Evolutionary conservation across 92 coral and sea anemone genomes (phyloP).

Genomic region (Umimayanthus chanpuru): DNA sequence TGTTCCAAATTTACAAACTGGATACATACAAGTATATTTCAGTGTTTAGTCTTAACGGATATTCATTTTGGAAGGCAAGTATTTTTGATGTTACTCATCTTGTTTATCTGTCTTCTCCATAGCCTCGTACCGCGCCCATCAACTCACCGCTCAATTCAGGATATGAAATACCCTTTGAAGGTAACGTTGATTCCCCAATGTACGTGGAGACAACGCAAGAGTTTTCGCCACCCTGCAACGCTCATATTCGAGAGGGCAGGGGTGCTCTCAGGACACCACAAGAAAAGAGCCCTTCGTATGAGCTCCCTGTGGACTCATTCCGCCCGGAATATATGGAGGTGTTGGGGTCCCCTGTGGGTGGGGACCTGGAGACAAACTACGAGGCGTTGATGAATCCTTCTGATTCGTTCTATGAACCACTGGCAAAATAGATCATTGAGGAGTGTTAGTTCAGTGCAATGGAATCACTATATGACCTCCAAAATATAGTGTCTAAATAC

Average conservation of each 20-base stretch:
- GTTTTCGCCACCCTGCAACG: neutral
- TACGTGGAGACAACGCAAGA: neutral
- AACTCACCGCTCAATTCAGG: neutral
- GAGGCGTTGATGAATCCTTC: neutral
- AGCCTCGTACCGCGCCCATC: neutral
- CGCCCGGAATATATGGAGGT: constrained; percentile 3
- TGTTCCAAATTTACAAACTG: no score
- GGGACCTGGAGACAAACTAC: neutral
- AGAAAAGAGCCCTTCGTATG: neutral
- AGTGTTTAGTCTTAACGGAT: no score
- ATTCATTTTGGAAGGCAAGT: no score
- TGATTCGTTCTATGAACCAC: neutral
- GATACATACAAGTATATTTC: no score
- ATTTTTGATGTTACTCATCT: neutral
- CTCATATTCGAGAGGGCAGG: neutral
- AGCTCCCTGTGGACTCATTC: neutral
- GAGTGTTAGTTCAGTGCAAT: neutral
- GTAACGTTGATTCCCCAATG: neutral
- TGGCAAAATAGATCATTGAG: neutral
- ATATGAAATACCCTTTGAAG: neutral
- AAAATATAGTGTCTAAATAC: no score
- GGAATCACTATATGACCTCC: neutral
- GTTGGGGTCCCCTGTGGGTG: neutral
- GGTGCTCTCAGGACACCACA: neutral
- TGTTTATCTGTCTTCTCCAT: neutral